Percentiles rank a stretch among this genome's conserved stretches.
phyloP scores from a whole-genome alignment of 2,888 invertebrate species.

The Hydroisotoma schaefferi region DNA sequence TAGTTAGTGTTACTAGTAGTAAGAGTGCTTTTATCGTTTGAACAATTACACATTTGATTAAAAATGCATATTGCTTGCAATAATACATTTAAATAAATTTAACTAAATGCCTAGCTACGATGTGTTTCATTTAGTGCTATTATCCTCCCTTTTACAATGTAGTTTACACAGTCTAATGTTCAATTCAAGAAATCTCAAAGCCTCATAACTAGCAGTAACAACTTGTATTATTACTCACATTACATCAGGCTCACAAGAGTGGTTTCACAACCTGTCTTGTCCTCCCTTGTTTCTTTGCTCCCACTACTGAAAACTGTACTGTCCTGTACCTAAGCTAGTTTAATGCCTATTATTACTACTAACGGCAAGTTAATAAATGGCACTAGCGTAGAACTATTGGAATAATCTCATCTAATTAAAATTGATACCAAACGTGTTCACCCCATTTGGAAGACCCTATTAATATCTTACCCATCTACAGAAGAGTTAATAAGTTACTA shows the following conservation, averaged over 20 bases:
- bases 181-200: slow-evolving; percentile 33
- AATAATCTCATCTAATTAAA: slow-evolving; percentile 17
- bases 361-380: too few species aligned
- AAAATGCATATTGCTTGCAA: too few species aligned
- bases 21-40: too few species aligned
- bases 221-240: slow-evolving; percentile 24
- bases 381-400: too few species aligned
- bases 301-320: neutral
- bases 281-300: neutral
- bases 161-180: slow-evolving; percentile 38
- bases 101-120: too few species aligned
- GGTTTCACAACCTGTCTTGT: slow-evolving; percentile 22
- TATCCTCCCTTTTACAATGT: slow-evolving; percentile 36
- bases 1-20: too few species aligned
- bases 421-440: too few species aligned
- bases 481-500: too few species aligned
- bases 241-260: slow-evolving; percentile 35
- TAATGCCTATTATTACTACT: slow-evolving; percentile 10
- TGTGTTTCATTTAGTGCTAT: too few species aligned
- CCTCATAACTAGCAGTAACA: slow-evolving; percentile 15
- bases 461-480: neutral
- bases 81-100: too few species aligned
- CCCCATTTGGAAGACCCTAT: neutral
- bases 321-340: slow-evolving; percentile 17
- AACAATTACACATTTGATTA: too few species aligned